Conservation (phyloP, 2,113 vertebrate species). For the Oncorhynchus mykiss region DNA sequence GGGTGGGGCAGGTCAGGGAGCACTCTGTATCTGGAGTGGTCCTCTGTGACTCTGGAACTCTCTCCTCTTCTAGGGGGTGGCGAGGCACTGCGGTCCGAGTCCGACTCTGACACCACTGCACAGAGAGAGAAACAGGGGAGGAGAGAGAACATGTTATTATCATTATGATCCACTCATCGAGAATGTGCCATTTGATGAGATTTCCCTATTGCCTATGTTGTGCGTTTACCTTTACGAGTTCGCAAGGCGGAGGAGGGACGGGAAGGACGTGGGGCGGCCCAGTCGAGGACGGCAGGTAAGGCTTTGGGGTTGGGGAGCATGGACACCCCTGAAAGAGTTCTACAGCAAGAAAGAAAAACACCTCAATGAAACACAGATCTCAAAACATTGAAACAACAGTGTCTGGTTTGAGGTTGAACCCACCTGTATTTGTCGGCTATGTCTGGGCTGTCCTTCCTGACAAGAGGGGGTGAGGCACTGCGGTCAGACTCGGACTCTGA, state of each 20-base stretch:
- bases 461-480: slow-evolving; percentile 63
- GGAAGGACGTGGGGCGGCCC: slow-evolving; percentile 17
- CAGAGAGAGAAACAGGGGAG: too few species aligned
- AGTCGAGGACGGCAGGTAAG: slow-evolving; percentile 58
- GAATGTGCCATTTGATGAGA: too few species aligned
- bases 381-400: neutral
- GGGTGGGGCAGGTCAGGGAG: neutral
- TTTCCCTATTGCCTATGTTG: too few species aligned
- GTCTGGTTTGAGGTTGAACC: slow-evolving; percentile 13
- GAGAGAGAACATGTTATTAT: too few species aligned
- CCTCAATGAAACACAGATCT: neutral
- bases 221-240: slow-evolving; percentile 52
- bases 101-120: slow-evolving; percentile 65
- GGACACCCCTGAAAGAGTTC: slow-evolving; percentile 68
- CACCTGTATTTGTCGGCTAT: slow-evolving; percentile 68
- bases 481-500: slow-evolving; percentile 72
- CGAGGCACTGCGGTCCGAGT: slow-evolving; percentile 70
- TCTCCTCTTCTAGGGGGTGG: slow-evolving; percentile 53
- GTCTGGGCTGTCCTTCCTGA: slow-evolving; percentile 53
- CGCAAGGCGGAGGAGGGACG: slow-evolving; percentile 47
- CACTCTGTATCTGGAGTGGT: slow-evolving; percentile 72
- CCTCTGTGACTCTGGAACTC: slow-evolving; percentile 50
- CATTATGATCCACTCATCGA: too few species aligned
- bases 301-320: slow-evolving; percentile 49
- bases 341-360: slow-evolving; percentile 39